These are phyloP conservation scores for Ondatra zibethicus DNA, from an alignment of 2,113 vertebrate species.

Conservation along the genomic window DNA sequence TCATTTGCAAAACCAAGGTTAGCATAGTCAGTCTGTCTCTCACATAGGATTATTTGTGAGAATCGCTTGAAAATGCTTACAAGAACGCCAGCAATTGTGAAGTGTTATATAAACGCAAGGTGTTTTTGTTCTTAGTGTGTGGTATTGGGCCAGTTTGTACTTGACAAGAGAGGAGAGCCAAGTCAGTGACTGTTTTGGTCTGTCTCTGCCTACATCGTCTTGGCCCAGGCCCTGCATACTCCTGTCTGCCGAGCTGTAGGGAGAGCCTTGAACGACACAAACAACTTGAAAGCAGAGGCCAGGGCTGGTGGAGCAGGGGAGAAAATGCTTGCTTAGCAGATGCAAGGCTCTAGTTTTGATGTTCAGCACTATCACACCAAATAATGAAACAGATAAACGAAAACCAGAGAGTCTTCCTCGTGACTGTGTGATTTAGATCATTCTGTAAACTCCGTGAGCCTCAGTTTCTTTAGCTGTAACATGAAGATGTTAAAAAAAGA, in stretches of 20 bases:
- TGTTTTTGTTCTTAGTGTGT: conserved; percentile 44
- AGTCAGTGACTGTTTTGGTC: background rate
- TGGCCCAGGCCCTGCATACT: background rate
- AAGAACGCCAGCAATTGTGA: background rate
- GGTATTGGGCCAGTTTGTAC: conserved; percentile 60
- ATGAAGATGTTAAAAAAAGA: background rate
- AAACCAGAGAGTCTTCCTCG: background rate
- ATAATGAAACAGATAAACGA: background rate
- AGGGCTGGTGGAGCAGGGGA: background rate
- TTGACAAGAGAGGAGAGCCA: conserved; percentile 37
- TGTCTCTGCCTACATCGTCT: background rate
- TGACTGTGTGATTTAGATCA: background rate
- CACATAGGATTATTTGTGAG: background rate
- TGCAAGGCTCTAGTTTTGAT: background rate
- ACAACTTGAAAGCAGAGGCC: background rate
- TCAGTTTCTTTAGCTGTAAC: background rate
- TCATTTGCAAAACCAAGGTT: background rate
- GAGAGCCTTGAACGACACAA: background rate
- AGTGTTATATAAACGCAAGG: background rate
- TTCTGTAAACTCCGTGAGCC: background rate
- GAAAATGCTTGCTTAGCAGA: background rate
- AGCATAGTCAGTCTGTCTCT: background rate
- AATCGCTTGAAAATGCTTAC: conserved; percentile 46
- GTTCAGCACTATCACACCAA: background rate
- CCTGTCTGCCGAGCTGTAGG: background rate